Evolutionary conservation across 2,797 vertebrate species (phyloP).

Genomic region (Urosaurus nigricauda): DNA sequence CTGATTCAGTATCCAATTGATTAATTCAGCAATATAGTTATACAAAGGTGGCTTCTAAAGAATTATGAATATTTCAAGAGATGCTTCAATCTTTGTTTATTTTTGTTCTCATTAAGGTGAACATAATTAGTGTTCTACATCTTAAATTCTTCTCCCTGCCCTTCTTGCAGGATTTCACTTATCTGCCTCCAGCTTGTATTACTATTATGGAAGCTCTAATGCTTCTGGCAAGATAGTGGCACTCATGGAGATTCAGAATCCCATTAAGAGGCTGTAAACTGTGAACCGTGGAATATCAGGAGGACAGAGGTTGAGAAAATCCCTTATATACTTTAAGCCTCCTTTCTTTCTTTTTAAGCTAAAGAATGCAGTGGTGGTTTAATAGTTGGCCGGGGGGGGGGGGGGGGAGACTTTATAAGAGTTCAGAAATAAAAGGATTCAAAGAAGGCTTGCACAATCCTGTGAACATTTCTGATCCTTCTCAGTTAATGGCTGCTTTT

Average conservation of each 20-base stretch:
- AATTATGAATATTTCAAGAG: constrained; percentile 46
- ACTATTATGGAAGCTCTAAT: constrained; percentile 53
- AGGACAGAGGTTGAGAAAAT: constrained; percentile 47
- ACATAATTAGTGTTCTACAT: constrained; percentile 29
- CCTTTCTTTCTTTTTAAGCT: constrained; percentile 56
- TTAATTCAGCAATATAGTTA: neutral
- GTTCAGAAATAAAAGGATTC: constrained; percentile 61
- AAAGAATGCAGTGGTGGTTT: constrained; percentile 61
- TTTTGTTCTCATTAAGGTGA: constrained; percentile 22
- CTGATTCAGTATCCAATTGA: neutral
- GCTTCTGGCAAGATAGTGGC: constrained; percentile 24
- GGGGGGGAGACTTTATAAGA: constrained; percentile 23
- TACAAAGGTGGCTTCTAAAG: constrained; percentile 1
- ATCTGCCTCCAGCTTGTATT: constrained; percentile 49
- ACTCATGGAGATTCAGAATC: constrained; percentile 36
- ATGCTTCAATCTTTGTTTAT: constrained; percentile 21
- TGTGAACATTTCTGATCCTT: constrained; percentile 61
- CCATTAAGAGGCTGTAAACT: constrained; percentile 55
- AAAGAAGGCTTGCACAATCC: constrained; percentile 69
- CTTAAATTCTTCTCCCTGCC: neutral
- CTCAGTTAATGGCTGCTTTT: constrained; percentile 18
- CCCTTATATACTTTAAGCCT: constrained; percentile 37
- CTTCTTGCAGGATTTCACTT: constrained; percentile 27
- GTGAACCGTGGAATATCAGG: constrained; percentile 56
- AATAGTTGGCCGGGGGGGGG: neutral